Conservation (phyloP, 2,113 vertebrate species). For the Taurulus bubalis region DNA sequence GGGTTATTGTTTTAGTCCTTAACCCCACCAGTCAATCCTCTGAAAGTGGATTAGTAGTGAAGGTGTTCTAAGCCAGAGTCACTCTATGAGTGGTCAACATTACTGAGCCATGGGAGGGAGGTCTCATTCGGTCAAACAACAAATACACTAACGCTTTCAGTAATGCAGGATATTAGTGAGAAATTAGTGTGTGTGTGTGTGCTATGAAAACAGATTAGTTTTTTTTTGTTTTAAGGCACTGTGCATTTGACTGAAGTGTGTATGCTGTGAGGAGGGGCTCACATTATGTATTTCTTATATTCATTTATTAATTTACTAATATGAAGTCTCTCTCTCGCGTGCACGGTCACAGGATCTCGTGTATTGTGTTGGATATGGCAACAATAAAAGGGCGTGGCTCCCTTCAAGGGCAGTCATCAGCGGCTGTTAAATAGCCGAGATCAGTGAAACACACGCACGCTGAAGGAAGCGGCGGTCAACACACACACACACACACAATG, state of each 20-base stretch:
- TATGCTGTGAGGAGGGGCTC: neutral
- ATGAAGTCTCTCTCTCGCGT: neutral
- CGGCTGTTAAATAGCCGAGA: slow-evolving; percentile 63
- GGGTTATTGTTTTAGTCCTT: slow-evolving; percentile 61
- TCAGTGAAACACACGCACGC: slow-evolving; percentile 46
- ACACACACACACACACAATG: slow-evolving; percentile 14
- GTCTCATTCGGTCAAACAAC: slow-evolving; percentile 34
- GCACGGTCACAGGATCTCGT: neutral
- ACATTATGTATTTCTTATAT: neutral
- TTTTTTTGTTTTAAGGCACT: neutral
- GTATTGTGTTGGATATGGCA: slow-evolving; percentile 46
- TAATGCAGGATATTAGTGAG: neutral
- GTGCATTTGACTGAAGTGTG: neutral
- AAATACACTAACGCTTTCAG: neutral
- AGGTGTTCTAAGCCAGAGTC: slow-evolving; percentile 42
- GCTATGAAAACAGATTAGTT: neutral
- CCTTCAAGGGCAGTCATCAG: slow-evolving; percentile 70
- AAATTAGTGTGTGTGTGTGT: neutral
- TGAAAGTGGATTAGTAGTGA: slow-evolving; percentile 70
- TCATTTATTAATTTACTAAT: neutral
- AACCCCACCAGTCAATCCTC: slow-evolving; percentile 55
- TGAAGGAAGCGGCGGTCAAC: slow-evolving; percentile 43
- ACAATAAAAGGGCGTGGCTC: slow-evolving; percentile 72
- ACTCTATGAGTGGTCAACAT: slow-evolving; percentile 44
- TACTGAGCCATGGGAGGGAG: slow-evolving; percentile 27